Conservation (phyloP, 2,797 vertebrate species). For the Nannoperca obscura region DNA sequence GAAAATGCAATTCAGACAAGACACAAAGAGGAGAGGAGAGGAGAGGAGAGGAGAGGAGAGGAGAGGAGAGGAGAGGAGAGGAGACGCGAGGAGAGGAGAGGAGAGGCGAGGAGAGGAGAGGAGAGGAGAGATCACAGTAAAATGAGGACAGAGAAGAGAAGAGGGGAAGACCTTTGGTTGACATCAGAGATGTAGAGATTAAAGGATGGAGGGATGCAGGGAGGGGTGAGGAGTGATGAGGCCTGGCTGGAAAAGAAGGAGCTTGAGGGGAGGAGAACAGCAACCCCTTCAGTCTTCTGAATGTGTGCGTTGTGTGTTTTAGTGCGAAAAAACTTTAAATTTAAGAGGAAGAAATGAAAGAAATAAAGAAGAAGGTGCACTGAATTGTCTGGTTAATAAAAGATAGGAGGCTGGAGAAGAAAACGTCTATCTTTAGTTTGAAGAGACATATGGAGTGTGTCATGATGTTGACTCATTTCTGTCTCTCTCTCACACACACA, state of each 20-base stretch:
- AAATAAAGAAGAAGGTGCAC: constrained; percentile 50
- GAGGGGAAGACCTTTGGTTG: constrained; percentile 38
- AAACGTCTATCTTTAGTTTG: constrained; percentile 53
- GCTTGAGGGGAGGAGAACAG: constrained; percentile 39
- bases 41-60: constrained; percentile 7
- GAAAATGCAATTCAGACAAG: constrained; percentile 27
- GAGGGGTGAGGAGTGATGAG: constrained; percentile 54
- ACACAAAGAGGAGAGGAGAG: not conserved
- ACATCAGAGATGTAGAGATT: constrained; percentile 37
- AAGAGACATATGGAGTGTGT: constrained; percentile 68
- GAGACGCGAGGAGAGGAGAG: not conserved
- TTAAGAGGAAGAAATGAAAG: constrained; percentile 15
- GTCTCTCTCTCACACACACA: constrained; percentile 41
- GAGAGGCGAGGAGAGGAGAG: constrained; percentile 1
- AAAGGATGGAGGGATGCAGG: constrained; percentile 53
- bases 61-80: constrained; percentile 1
- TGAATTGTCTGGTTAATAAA: constrained; percentile 54
- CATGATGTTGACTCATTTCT: constrained; percentile 65
- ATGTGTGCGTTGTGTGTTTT: constrained; percentile 19
- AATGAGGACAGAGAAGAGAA: not conserved
- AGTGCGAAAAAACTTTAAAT: constrained; percentile 43
- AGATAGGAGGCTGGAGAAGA: constrained; percentile 54
- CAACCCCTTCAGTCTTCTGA: constrained; percentile 52
- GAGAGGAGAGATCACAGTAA: not conserved
- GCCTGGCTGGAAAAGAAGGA: constrained; percentile 43